phyloP scores from a whole-genome alignment of 2,113 vertebrate species.

The Poecilia latipinna region DNA sequence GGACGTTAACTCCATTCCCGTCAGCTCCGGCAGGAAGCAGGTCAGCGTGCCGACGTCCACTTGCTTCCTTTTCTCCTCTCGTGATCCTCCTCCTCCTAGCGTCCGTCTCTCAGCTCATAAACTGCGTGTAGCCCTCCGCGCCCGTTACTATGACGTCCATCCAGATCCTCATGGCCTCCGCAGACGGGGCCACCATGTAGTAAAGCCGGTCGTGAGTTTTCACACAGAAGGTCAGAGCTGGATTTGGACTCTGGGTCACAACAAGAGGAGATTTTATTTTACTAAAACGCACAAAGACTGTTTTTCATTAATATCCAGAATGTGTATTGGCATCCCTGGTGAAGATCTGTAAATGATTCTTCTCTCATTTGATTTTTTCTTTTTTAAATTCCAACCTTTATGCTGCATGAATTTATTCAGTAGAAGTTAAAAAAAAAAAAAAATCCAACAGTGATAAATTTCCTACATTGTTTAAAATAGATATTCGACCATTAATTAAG shows the following conservation, averaged over 20 bases:
- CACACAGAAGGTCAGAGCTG: constrained; percentile 93
- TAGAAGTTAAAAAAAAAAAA: background rate
- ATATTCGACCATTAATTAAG: background rate
- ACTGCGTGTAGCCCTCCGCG: constrained; percentile 96
- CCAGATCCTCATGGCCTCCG: constrained; percentile 94
- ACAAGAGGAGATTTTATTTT: constrained; percentile 8
- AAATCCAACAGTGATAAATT: background rate
- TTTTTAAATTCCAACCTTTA: background rate
- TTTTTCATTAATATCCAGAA: constrained; percentile 13
- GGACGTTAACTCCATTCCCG: background rate
- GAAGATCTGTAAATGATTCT: background rate
- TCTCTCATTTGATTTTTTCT: background rate
- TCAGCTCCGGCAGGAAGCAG: constrained; percentile 26
- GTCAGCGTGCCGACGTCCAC: constrained; percentile 22
- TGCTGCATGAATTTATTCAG: background rate
- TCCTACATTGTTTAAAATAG: background rate
- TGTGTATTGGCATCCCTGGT: too few relatives aligned
- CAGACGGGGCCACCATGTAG: constrained; percentile 94
- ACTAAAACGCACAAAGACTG: constrained; percentile 29
- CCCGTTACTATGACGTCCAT: constrained; percentile 92
- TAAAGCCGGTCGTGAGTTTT: constrained; percentile 98
- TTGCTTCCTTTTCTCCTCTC: constrained; percentile 17
- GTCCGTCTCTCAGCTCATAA: constrained; percentile 85
- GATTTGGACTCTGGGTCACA: constrained; percentile 88
- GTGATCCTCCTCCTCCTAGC: constrained; percentile 17